phyloP scores from a whole-genome alignment of 2,797 vertebrate species.

The Bradypodion ventrale region DNA sequence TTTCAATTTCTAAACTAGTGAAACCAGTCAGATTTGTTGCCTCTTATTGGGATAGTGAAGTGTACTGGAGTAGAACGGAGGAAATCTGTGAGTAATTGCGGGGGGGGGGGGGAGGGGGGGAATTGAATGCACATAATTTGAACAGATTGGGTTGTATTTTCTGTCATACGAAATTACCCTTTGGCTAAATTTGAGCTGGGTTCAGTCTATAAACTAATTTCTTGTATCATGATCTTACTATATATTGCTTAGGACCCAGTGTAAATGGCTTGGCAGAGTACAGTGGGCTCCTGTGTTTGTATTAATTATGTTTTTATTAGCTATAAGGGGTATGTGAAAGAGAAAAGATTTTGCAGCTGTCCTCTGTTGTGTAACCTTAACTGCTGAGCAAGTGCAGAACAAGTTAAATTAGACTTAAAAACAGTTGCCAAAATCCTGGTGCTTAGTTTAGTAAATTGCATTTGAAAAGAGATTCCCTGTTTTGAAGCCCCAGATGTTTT shows the following conservation, averaged over 20 bases:
- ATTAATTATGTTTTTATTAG: neutral
- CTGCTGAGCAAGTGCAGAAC: too few species aligned
- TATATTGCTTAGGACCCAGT: neutral
- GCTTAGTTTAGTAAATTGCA: too few species aligned
- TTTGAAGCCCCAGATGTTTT: too few species aligned
- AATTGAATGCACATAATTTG: neutral
- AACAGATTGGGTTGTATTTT: neutral
- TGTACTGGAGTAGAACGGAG: neutral
- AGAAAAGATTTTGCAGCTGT: too few species aligned
- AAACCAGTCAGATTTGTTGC: neutral
- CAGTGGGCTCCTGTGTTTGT: neutral
- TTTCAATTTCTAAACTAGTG: neutral
- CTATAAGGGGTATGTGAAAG: neutral
- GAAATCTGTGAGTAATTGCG: neutral
- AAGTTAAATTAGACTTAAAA: too few species aligned
- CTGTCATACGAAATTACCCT: neutral
- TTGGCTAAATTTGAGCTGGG: neutral
- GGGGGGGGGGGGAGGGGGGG: too few species aligned
- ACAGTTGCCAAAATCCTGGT: too few species aligned
- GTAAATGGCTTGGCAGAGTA: neutral
- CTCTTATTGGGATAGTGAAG: neutral
- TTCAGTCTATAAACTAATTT: neutral
- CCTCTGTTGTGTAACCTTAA: too few species aligned
- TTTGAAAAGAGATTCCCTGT: too few species aligned
- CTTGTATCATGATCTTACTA: neutral